Percentiles rank a stretch among this genome's conserved stretches.
Conservation (phyloP, 2,113 vertebrate species). For the Pollachius pollachius region DNA sequence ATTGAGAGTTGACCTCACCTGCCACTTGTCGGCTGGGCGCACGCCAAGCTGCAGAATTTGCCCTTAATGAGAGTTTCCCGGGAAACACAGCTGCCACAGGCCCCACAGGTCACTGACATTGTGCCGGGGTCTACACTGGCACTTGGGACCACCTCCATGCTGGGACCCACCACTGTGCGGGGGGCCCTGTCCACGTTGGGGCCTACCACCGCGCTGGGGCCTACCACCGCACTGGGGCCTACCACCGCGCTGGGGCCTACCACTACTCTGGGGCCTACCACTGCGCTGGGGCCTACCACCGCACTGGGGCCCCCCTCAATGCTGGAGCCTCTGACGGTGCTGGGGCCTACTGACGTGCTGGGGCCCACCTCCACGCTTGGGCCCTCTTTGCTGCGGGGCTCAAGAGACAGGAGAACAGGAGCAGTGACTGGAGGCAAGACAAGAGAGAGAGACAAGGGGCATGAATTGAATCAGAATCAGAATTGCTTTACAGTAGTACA, state of each 20-base stretch:
- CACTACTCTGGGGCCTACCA: not conserved
- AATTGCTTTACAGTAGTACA: too few species aligned
- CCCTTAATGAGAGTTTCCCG: constrained; percentile 76
- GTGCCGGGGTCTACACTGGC: constrained; percentile 41
- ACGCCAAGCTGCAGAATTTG: constrained; percentile 69
- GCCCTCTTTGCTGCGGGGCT: constrained; percentile 11
- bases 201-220: constrained; percentile 6
- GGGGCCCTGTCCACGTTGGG: constrained; percentile 43
- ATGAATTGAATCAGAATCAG: not conserved
- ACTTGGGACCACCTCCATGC: constrained; percentile 48
- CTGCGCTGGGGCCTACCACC: too few species aligned
- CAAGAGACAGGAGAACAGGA: constrained; percentile 54
- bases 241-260: constrained; percentile 35
- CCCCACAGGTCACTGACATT: constrained; percentile 64
- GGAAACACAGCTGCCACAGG: constrained; percentile 60
- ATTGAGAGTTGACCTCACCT: constrained; percentile 52
- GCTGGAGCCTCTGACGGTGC: not conserved
- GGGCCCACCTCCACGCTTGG: constrained; percentile 46
- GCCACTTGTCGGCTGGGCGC: constrained; percentile 78
- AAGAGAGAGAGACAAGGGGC: not conserved
- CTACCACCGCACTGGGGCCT: too few species aligned
- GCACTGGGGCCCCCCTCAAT: constrained; percentile 34
- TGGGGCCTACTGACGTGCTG: constrained; percentile 22
- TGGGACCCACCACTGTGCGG: constrained; percentile 55
- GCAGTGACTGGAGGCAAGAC: constrained; percentile 34